Percentiles rank a stretch among this genome's conserved stretches.
phyloP scores from a whole-genome alignment of 2,113 vertebrate genomes.

The Sapayoa aenigma region DNA sequence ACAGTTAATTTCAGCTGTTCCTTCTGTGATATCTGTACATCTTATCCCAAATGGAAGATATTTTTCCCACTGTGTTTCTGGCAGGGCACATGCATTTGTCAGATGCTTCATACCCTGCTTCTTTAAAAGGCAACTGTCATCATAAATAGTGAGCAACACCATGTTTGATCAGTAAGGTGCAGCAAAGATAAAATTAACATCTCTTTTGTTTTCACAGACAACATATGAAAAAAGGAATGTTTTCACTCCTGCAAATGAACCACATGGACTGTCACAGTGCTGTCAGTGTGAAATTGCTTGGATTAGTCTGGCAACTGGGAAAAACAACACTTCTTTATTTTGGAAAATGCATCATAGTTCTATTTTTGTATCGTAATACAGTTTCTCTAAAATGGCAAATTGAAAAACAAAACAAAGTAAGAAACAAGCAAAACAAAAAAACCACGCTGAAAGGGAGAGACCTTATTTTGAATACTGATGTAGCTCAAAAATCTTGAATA shows the following conservation, averaged over 20 bases:
- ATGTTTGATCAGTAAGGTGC: not conserved
- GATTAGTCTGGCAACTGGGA: not conserved
- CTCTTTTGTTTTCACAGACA: not conserved
- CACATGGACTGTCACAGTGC: not conserved
- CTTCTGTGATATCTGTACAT: conserved; percentile 1
- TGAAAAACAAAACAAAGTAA: too few relatives aligned
- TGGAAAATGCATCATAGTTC: too few relatives aligned
- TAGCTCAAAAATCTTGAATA: too few relatives aligned
- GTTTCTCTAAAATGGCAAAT: too few relatives aligned
- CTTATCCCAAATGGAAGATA: conserved; percentile 11
- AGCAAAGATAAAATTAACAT: not conserved
- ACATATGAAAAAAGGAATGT: not conserved
- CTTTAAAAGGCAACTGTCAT: not conserved
- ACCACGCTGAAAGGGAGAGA: too few relatives aligned
- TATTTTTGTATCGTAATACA: too few relatives aligned
- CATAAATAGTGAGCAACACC: not conserved
- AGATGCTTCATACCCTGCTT: not conserved
- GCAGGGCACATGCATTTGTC: not conserved
- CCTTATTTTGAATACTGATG: too few relatives aligned
- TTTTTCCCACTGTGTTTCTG: conserved; percentile 14
- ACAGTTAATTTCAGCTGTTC: conserved; percentile 21
- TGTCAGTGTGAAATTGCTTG: conserved; percentile 1
- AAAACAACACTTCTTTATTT: not conserved
- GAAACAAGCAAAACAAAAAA: too few relatives aligned
- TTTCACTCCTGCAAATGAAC: not conserved